Evolutionary conservation across 2,113 vertebrate genomes (phyloP).

Genomic region (Mohoua ochrocephala): DNA sequence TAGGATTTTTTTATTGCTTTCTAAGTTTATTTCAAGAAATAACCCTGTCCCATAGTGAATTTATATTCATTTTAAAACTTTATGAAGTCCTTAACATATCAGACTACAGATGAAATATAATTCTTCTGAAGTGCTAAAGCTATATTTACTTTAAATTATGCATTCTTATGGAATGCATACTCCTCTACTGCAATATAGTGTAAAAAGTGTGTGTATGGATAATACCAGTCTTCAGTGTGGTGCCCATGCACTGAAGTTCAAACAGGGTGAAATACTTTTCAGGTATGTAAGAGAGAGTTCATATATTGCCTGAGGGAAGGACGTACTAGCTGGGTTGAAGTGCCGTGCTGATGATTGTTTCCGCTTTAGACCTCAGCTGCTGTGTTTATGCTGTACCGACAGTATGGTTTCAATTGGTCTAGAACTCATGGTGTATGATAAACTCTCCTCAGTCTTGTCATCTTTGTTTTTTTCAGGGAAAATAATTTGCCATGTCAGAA

Average conservation of each 20-base stretch:
- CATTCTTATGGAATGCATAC: not conserved
- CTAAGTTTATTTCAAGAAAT: not conserved
- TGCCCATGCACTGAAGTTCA: not conserved
- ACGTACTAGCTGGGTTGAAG: not conserved
- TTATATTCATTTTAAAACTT: not conserved
- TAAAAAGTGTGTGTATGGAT: not conserved
- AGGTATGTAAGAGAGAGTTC: rapidly evolving
- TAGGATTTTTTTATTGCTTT: not conserved
- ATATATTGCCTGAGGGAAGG: not conserved
- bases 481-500: not conserved
- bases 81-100: not conserved
- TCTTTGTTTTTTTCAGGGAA: not conserved
- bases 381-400: not conserved
- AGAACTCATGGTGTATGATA: not conserved
- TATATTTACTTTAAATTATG: not conserved
- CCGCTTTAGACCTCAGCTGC: not conserved
- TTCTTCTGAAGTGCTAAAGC: not conserved
- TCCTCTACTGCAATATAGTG: not conserved
- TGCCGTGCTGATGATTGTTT: not conserved
- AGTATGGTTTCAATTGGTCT: not conserved
- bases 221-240: not conserved
- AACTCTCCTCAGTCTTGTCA: not conserved
- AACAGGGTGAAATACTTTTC: not conserved
- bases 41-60: not conserved
- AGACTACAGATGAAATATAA: not conserved